phyloP scores from a whole-genome alignment of 2,797 vertebrate species.

The Schizopygopsis pylzovi region DNA sequence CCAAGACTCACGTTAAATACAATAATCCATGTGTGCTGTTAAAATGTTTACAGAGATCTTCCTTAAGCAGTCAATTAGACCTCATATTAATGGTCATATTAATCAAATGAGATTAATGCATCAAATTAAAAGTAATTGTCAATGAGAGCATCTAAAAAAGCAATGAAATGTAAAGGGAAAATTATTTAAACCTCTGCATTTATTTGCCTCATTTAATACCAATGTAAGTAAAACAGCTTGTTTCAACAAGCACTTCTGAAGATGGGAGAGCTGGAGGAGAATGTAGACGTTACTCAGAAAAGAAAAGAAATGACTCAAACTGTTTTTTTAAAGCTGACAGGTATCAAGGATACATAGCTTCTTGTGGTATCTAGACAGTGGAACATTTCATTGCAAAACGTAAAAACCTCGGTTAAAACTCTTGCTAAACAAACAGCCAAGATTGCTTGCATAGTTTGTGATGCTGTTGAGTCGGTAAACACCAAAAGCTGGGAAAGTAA shows the following conservation, averaged over 20 bases:
- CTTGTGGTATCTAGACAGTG: neutral
- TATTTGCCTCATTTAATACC: neutral
- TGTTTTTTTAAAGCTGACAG: neutral
- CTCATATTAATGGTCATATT: neutral
- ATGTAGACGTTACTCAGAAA: neutral
- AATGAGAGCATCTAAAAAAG: neutral
- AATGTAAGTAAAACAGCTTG: neutral
- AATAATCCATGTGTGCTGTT: neutral
- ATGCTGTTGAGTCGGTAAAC: neutral
- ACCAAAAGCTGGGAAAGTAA: neutral
- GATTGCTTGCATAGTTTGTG: neutral
- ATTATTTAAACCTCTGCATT: neutral
- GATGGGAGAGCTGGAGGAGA: neutral
- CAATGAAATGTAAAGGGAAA: neutral
- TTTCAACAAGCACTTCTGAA: constrained; percentile 17
- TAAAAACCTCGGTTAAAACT: neutral
- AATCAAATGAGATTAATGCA: neutral
- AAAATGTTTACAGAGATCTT: neutral
- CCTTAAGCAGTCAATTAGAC: neutral
- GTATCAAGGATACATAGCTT: neutral
- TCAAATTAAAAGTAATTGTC: neutral
- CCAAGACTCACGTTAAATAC: neutral
- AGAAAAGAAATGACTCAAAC: neutral
- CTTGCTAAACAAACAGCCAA: neutral
- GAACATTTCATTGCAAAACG: neutral